Evolutionary conservation across 2,888 invertebrate species (phyloP), one percentile per base, ranked within the genome.

Genomic region (Agelastica alni): DNA sequence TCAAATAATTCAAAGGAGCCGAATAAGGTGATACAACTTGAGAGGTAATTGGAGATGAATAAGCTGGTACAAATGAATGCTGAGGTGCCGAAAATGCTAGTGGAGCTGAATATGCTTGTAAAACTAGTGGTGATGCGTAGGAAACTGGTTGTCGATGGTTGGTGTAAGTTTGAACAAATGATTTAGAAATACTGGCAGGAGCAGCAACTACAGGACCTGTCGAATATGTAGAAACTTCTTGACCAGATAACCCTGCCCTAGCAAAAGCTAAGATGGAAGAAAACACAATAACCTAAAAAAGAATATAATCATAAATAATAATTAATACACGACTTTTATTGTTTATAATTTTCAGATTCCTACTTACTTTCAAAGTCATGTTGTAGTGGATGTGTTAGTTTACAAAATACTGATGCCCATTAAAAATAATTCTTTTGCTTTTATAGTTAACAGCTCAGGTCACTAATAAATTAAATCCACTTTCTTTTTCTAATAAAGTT

Each of bases 221-320:
- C 2, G 51, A 42, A 44, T 68, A 65, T 9, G 65, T 65, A 49
- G 69, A 67, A 5, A 66, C 63, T 28, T 77, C 78, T 78, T 37
- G 17, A 18, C 45, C 31, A 2, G 51, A 72, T 64, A 53, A 4
- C 58, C 86, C 86, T 45, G 85, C 86, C 69, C 80, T 80, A 67
- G 81, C 83, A 59, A 81, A 78, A 65, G 84, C 81, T 74, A 83
- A 79, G 65, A 80, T 77, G 71, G 84, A 80, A 69, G 80, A 77
- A 68, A 86, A 75, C 49, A 83, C 75, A 63, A 85, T 70, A 61
- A 84, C 77, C 83, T 77, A 74, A 72, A 52, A 36, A 28, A 17
- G 7, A 17, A 36, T 18, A 36, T 9, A n/a, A n/a, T n/a, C n/a
- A 9, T 10, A 12, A 37, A 9, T 18, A 13, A 41, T 20, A 46